These are phyloP conservation scores for Aphelenchoides bicaudatus DNA, from an alignment of 2,888 invertebrate species.

Conservation along the genomic window DNA sequence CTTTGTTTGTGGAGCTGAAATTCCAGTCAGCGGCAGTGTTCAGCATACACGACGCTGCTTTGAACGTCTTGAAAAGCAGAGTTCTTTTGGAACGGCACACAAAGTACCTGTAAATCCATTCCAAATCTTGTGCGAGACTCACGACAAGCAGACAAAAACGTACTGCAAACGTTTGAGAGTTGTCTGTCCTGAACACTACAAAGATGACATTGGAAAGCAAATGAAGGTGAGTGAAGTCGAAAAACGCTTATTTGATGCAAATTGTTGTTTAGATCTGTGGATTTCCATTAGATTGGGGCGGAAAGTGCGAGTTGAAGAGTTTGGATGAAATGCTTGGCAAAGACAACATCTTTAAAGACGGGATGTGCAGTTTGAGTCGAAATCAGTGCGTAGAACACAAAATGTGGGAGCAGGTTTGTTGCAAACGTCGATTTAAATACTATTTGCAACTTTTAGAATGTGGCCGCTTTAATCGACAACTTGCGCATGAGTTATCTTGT, in stretches of 20 bases:
- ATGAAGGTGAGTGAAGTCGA: slow-evolving; percentile 12
- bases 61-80: slow-evolving; percentile 44
- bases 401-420: slow-evolving; percentile 37
- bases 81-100: slow-evolving; percentile 38
- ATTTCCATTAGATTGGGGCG: slow-evolving; percentile 25
- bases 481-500: slow-evolving; percentile 37
- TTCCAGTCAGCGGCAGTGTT: slow-evolving; percentile 20
- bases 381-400: slow-evolving; percentile 37
- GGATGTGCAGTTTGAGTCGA: slow-evolving; percentile 31
- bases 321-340: slow-evolving; percentile 20
- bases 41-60: slow-evolving; percentile 51
- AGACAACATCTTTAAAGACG: slow-evolving; percentile 28
- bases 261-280: slow-evolving; percentile 26
- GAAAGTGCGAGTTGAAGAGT: not conserved
- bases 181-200: slow-evolving; percentile 93
- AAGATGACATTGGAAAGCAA: slow-evolving; percentile 60
- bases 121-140: slow-evolving; percentile 90
- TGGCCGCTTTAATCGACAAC: slow-evolving; percentile 42
- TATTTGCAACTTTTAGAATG: slow-evolving; percentile 30
- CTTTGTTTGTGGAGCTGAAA: slow-evolving; percentile 32
- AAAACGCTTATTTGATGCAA: slow-evolving; percentile 2
- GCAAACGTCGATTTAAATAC: not conserved
- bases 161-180: slow-evolving; percentile 93
- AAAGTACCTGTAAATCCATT: slow-evolving; percentile 65
- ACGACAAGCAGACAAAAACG: slow-evolving; percentile 73